Base-by-base conservation (phyloP, 35 echinoderm and acorn worm genomes). In the Ophiothrix spiculata region DNA sequence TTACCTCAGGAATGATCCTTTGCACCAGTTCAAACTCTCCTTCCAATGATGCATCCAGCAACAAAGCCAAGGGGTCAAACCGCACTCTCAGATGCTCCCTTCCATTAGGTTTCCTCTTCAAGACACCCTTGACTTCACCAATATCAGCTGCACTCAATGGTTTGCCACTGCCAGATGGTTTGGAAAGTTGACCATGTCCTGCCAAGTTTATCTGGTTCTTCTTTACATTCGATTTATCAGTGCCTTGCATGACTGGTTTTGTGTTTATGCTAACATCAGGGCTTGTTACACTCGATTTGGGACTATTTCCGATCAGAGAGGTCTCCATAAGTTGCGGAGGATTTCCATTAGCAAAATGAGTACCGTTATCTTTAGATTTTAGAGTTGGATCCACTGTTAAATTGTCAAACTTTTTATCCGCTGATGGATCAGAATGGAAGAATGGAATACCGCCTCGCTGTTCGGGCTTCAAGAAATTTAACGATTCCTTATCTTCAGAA, bases 21-120 rank as follows among this genome's bases (percentile, higher is more conserved):
- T 92, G 83, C 79, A 99, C 96, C 35, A 94, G 89, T 29, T 93
- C 89, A 86, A 89, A 99, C 74, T 99, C 96, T 88, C 96, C 96
- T 77, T 99, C 96, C 36, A 99, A 63, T 0, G 96, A 91, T 37
- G 96, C 96, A 92, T 99, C 96, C 73, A 99, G 80, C 25, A 99
- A 86, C 31, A 99, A 77, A 25, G 96, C 96, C 78, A 99, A 74
- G 31, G 96, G 96, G 79, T 99, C 96, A 90, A 99, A 99, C 0
- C 96, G 46, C 31, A 99, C 96, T 54, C 96, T 49, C 39, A 88
- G 83, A 21, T 74, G 82, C 56, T 91, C 91, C 60, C 86, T 91
- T 31, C 63, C 77, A 32, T 79, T 84, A 38, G 83, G 83, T 33
- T 83, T 85, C 37, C 82, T 95, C 86, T 95, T 95, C 32, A 95